Conservation (phyloP, 1,140 invertebrate species). For the Metopolophium dirhodum region DNA sequence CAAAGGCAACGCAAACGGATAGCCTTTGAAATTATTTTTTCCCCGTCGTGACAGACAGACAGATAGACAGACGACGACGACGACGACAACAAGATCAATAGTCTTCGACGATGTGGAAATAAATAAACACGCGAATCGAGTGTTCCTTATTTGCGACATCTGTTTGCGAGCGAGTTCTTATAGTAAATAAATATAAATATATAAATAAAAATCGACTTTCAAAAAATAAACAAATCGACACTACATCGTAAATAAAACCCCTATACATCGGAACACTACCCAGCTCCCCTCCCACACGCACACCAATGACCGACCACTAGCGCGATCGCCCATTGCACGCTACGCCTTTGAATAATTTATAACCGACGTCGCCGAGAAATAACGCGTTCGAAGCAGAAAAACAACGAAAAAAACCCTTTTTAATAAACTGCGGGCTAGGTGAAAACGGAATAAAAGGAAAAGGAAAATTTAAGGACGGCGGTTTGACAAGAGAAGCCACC, state of each 20-base stretch:
- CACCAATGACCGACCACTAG: background rate
- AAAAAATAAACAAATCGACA: conserved; percentile 33
- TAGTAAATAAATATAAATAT: background rate
- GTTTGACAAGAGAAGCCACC: background rate
- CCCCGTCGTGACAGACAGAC: background rate
- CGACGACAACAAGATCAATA: conserved; percentile 6
- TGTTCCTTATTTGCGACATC: background rate
- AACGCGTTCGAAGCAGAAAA: background rate
- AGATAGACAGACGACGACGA: background rate
- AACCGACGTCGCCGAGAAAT: background rate
- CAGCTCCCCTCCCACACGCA: no score
- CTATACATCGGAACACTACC: background rate
- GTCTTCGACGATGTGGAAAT: background rate
- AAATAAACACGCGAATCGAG: background rate
- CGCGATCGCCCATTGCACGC: background rate
- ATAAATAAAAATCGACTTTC: background rate
- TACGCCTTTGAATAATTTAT: conserved; percentile 20
- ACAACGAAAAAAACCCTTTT: background rate
- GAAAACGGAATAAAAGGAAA: background rate
- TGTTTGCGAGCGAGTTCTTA: background rate
- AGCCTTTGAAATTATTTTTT: conserved; percentile 15
- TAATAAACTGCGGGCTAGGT: background rate
- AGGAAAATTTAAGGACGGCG: background rate
- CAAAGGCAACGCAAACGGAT: background rate
- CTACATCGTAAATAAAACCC: background rate